Conservation (phyloP, 2,888 invertebrate species). For the Callyntrura guangdongensis region DNA sequence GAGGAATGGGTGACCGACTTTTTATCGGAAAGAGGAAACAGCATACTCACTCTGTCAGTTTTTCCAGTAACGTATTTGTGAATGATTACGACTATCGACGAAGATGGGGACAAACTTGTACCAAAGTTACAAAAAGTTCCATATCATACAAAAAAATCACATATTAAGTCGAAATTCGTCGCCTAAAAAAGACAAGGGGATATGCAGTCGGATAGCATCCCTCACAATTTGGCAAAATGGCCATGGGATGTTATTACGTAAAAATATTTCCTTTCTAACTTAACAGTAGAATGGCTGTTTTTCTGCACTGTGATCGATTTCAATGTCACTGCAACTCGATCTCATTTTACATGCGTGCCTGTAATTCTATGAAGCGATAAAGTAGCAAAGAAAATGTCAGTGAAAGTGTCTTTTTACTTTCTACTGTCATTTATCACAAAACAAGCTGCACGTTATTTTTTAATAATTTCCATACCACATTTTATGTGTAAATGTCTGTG, state of each 20-base stretch:
- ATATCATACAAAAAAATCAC: too few relatives aligned
- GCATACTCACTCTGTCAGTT: neutral
- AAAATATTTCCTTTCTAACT: neutral
- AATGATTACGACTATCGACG: too few relatives aligned
- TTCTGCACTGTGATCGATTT: neutral
- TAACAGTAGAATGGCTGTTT: too few relatives aligned
- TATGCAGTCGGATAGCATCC: neutral
- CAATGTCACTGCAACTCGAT: conserved; percentile 45
- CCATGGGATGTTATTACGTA: neutral
- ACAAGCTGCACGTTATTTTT: conserved; percentile 8
- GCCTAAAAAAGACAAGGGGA: neutral
- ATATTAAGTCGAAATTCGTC: neutral
- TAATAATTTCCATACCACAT: neutral
- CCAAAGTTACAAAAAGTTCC: too few relatives aligned
- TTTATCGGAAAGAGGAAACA: neutral
- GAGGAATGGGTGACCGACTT: conserved; percentile 54
- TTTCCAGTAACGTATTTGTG: too few relatives aligned
- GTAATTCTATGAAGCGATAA: neutral
- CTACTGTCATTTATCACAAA: conserved; percentile 50
- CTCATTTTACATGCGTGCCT: neutral
- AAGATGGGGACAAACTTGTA: too few relatives aligned
- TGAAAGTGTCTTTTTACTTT: conserved; percentile 40
- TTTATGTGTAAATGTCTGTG: neutral
- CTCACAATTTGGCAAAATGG: neutral
- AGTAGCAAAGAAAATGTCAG: neutral